These are phyloP conservation scores for Buathra laborator DNA, from an alignment of 2,888 invertebrate species.

Conservation along the genomic window DNA sequence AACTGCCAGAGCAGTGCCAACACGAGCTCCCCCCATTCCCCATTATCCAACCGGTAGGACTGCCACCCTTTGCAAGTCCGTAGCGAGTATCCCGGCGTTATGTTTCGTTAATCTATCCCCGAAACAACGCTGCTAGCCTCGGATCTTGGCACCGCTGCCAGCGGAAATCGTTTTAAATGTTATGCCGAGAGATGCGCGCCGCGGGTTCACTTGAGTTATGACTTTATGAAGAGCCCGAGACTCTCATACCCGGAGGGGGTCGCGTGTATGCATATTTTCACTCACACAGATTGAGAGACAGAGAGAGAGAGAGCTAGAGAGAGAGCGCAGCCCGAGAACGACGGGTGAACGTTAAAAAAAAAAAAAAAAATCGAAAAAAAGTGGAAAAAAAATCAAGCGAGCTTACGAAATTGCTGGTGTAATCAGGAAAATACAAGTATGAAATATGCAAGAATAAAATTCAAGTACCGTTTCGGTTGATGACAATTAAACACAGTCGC, in stretches of 20 bases:
- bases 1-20: slow-evolving; percentile 83
- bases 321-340: slow-evolving; percentile 29
- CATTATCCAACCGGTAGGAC: slow-evolving; percentile 64
- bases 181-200: slow-evolving; percentile 82
- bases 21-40: slow-evolving; percentile 72
- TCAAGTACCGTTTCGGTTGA: slow-evolving; percentile 38
- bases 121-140: slow-evolving; percentile 82
- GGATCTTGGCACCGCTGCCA: slow-evolving; percentile 84
- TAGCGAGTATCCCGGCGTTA: slow-evolving; percentile 82
- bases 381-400: slow-evolving; percentile 21
- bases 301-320: slow-evolving; percentile 18
- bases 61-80: slow-evolving; percentile 80
- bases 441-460: slow-evolving; percentile 46
- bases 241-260: slow-evolving; percentile 52
- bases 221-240: slow-evolving; percentile 83
- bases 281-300: slow-evolving; percentile 62
- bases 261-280: slow-evolving; percentile 67
- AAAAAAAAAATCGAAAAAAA: slow-evolving; percentile 20
- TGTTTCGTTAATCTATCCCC: slow-evolving; percentile 85
- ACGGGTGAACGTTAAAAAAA: slow-evolving; percentile 51
- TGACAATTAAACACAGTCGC: not conserved
- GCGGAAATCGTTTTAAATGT: slow-evolving; percentile 85
- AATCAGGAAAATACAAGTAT: slow-evolving; percentile 60
- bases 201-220: slow-evolving; percentile 82
- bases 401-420: slow-evolving; percentile 60